Evolutionary conservation across 2,888 invertebrate genomes (phyloP).

Genomic region (Agrochola lychnidis): DNA sequence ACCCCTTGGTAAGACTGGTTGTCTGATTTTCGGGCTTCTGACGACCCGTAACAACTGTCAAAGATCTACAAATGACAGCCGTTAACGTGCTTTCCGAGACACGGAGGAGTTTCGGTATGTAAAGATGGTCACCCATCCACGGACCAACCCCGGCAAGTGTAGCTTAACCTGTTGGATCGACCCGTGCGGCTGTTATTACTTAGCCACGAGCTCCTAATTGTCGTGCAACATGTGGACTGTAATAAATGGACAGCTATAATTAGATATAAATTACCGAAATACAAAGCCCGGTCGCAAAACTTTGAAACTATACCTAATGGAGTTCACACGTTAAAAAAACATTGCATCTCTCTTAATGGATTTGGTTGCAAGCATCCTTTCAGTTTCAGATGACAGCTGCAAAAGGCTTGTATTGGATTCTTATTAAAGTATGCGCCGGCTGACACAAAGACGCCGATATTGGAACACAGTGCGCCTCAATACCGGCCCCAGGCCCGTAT

Average conservation of each 20-base stretch:
- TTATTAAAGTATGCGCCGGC: conserved; percentile 54
- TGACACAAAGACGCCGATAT: conserved; percentile 47
- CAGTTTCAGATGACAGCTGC: conserved; percentile 19
- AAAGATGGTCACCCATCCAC: too few species aligned
- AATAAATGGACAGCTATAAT: background rate
- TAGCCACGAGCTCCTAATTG: too few species aligned
- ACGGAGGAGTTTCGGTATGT: too few species aligned
- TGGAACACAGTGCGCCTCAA: conserved; percentile 36
- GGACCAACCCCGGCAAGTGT: too few species aligned
- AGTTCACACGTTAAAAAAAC: background rate
- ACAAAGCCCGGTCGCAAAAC: background rate
- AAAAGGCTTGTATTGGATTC: conserved; percentile 46
- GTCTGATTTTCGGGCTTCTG: too few species aligned
- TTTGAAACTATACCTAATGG: background rate
- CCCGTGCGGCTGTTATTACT: too few species aligned
- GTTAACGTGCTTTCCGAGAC: too few species aligned
- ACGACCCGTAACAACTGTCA: too few species aligned
- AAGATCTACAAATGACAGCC: too few species aligned
- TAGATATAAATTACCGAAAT: background rate
- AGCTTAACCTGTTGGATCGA: too few species aligned
- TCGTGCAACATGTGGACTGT: too few species aligned
- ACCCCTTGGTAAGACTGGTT: too few species aligned
- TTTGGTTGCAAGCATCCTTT: background rate
- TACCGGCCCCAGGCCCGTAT: background rate
- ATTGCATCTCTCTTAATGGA: conserved; percentile 6